Base-by-base conservation (phyloP, 2,888 invertebrate genomes). In the Harmothoe impar region DNA sequence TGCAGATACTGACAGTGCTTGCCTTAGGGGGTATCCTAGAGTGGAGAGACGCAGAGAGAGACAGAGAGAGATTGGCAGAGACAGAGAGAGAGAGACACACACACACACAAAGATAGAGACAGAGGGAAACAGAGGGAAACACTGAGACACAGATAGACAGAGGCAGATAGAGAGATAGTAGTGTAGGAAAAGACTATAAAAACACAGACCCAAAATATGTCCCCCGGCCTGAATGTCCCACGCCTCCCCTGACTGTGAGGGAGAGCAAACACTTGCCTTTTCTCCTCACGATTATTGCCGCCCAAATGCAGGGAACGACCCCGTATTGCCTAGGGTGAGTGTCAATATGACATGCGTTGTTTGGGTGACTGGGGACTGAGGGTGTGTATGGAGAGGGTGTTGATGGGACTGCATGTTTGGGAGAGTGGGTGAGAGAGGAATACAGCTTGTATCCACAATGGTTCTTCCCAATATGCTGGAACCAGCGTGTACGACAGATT, bases 311-410 rank as follows among this genome's bases (percentile, higher is more conserved):
- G 62, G n/a, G 20, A 62, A n/a, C 62, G 62, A n/a, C 62, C 23
- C 7, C 62, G 62, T 10, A 62, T n/a, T n/a, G 62, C 62, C 62
- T 62, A 12, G 23, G 62, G 62, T 62, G 20, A 62, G 62, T 29
- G 72, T 72, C 72, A 72, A 72, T 72, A 72, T 29, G n/a, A 72
- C 72, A 72, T 72, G 72, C 72, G 10, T 72, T 72, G 31, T 72
- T 72, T 72, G 72, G 72, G 72, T 29, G 20, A n/a, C 62, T 7
- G 62, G 62, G 62, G 20, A n/a, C 5, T n/a, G 62, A n/a, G 62
- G 10, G 62, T 20, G 62, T 62, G 62, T 20, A n/a, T 62, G n/a
- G 23, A 62, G 15, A n/a, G n/a, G 23, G 23, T 62, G 62, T 62
- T 20, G n/a, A 62, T 20, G 62, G n/a, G n/a, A n/a, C 25, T 62